A percentile compares a stretch with the other conserved stretches of the same genome.
Conservation (phyloP, 2,797 vertebrate species). For the Ispidina picta region DNA sequence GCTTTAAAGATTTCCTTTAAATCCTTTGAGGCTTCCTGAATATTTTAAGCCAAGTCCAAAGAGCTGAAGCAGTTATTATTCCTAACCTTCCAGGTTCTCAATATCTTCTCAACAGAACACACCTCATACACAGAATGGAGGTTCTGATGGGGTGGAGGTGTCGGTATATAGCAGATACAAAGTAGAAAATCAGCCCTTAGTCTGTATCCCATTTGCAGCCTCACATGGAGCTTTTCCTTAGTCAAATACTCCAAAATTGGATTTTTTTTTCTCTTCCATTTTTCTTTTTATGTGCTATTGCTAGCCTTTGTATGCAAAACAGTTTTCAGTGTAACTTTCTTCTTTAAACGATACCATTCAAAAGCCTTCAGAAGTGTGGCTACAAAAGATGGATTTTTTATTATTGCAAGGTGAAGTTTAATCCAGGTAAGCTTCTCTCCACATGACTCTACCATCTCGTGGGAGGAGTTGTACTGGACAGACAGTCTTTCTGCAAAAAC, state of each 20-base stretch:
- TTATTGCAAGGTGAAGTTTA: background rate
- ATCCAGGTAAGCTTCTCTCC: background rate
- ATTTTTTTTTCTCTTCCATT: background rate
- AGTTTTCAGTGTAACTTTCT: background rate
- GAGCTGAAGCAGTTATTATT: background rate
- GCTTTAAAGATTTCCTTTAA: slow-evolving; percentile 9
- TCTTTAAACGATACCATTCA: background rate
- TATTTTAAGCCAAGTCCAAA: background rate
- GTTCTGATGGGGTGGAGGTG: background rate
- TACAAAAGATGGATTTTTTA: background rate
- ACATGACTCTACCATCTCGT: background rate
- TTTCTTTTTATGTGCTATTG: background rate
- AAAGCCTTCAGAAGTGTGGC: background rate
- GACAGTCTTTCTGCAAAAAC: background rate
- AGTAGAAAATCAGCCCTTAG: background rate
- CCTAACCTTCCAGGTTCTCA: background rate
- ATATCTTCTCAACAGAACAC: background rate
- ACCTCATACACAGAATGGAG: background rate
- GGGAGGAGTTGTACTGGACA: background rate
- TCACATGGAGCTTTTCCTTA: background rate
- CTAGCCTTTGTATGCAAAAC: background rate
- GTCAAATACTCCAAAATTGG: background rate
- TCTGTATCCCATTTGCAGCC: background rate
- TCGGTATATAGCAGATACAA: background rate
- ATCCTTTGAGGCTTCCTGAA: background rate